Percentiles rank a stretch among this genome's conserved stretches.
These are phyloP conservation scores for Podarcis siculus DNA, from an alignment of 2,797 vertebrate species.

Conservation along the genomic window DNA sequence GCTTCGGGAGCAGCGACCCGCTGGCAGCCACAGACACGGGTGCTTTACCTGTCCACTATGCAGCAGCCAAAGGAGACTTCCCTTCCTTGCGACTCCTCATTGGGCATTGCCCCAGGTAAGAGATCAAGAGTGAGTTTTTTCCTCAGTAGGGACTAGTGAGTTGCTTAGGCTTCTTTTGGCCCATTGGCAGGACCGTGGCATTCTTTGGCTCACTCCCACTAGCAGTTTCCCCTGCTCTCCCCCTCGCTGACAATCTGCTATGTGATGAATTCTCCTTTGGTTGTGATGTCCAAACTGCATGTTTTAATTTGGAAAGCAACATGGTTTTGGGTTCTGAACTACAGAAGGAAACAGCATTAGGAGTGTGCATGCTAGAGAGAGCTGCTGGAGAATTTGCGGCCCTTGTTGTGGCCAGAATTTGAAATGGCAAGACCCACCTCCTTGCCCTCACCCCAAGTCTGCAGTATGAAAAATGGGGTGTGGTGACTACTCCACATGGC, in stretches of 20 bases:
- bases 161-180: background rate
- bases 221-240: background rate
- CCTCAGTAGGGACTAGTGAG: background rate
- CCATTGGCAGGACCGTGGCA: too few species aligned
- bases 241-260: background rate
- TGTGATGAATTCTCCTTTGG: background rate
- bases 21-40: conserved; percentile 88
- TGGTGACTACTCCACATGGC: background rate
- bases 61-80: conserved; percentile 97
- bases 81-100: conserved; percentile 89
- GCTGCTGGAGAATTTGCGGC: background rate
- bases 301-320: background rate
- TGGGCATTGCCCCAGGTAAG: conserved; percentile 91
- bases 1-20: conserved; percentile 86
- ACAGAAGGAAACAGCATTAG: background rate
- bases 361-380: background rate
- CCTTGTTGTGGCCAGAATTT: background rate
- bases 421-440: background rate
- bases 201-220: background rate
- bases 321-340: background rate
- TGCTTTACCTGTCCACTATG: conserved; percentile 92
- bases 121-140: background rate
- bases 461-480: background rate
- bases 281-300: background rate
- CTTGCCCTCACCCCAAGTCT: background rate